Evolutionary conservation across 64 coral and sea anemone species (phyloP).

Genomic region (Montipora sp.): DNA sequence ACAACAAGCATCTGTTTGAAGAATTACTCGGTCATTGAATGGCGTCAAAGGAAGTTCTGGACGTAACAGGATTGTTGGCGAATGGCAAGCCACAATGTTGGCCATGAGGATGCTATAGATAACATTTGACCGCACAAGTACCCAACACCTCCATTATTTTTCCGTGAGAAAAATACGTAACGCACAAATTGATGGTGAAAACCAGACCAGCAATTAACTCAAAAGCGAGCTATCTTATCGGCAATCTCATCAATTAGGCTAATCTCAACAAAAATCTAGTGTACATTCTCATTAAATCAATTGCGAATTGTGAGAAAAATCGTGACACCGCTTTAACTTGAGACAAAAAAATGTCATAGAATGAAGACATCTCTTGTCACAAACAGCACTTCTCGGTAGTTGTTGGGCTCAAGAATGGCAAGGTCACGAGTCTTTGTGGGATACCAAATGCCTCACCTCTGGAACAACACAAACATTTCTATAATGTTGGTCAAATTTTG

Average conservation of each 20-base stretch:
- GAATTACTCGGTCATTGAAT: conserved; percentile 8
- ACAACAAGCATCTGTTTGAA: conserved; percentile 44
- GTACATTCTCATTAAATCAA: conserved; percentile 49
- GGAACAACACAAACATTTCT: neutral
- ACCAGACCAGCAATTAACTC: conserved; percentile 46
- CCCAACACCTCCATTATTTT: neutral
- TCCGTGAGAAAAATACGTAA: conserved; percentile 26
- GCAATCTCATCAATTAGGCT: conserved; percentile 43
- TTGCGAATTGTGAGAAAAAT: conserved; percentile 12
- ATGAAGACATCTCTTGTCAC: neutral
- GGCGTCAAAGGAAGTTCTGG: conserved; percentile 41
- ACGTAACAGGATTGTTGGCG: conserved; percentile 36
- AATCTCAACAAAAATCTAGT: conserved; percentile 38
- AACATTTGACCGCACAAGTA: conserved; percentile 48
- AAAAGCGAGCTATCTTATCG: conserved; percentile 38
- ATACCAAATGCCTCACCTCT: neutral
- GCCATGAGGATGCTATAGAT: conserved; percentile 13
- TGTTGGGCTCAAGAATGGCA: neutral
- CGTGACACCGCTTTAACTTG: neutral
- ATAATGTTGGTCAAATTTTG: neutral
- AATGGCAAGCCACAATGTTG: conserved; percentile 24
- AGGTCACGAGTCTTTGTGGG: conserved; percentile 27
- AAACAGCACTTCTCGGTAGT: neutral
- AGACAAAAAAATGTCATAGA: neutral
- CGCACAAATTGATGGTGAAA: conserved; percentile 12